phyloP scores from a whole-genome alignment of 2,797 vertebrate genomes.

The Pipistrellus nathusii region DNA sequence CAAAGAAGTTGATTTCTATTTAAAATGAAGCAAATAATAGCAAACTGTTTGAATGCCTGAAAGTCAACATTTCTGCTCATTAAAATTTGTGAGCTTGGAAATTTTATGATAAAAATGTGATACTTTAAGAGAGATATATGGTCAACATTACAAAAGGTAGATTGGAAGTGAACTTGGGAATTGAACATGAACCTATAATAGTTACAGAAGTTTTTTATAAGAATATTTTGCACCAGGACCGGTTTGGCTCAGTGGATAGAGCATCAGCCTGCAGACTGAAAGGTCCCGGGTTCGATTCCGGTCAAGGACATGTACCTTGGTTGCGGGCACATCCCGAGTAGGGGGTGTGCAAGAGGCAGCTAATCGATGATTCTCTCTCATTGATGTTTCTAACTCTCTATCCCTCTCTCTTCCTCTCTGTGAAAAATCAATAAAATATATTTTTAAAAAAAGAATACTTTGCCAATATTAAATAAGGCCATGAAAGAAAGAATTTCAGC shows the following conservation, averaged over 20 bases:
- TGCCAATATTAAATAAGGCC: neutral
- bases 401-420: no score
- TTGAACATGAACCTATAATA: neutral
- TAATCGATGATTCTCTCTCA: no score
- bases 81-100: conserved; percentile 58
- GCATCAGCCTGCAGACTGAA: no score
- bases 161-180: neutral
- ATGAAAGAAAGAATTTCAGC: neutral
- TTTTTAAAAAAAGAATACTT: no score
- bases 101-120: neutral
- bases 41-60: neutral
- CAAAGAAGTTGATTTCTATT: neutral
- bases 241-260: no score
- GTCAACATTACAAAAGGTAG: neutral
- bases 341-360: no score
- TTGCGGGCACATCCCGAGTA: no score
- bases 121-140: neutral
- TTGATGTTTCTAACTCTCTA: no score
- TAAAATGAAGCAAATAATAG: conserved; percentile 2
- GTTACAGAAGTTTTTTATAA: neutral
- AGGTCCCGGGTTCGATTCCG: no score
- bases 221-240: no score
- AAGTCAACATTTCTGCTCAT: neutral
- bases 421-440: no score
- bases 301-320: no score